Evolutionary conservation across 1,140 invertebrate species (phyloP), one percentile per base, ranked within the genome.

Genomic region (Aphelenchoides avenae): DNA sequence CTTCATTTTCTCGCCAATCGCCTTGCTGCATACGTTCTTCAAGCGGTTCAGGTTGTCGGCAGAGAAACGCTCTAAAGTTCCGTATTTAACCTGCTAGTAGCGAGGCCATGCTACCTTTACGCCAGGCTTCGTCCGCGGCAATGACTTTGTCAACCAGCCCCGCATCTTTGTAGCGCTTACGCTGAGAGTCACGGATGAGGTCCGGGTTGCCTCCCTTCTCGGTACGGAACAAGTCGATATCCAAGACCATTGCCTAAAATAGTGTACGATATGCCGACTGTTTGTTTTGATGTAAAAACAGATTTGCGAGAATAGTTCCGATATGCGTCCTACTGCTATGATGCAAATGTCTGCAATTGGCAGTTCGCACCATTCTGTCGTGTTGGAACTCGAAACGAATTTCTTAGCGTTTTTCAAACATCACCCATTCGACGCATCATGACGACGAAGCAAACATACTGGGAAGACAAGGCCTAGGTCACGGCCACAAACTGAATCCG

Each of bases 1-100:
- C 82, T 98, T 98, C 88, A 97, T 98, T 80, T 91, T 94, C 59
- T 93, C 89, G 5, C 94, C 94, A 67, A 97, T 91, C 57, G 86
- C 87, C 81, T 96, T 97, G 79, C 89, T 95, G 74, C 90, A 91
- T 0, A 89, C 77, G 83, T 98, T 98, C 79, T 95, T 97, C 41
- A 91, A 77, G 77, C 93, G 91, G 78, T 98, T 98, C 51, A 87
- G 86, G 70, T 89, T 86, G 78, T 98, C 93, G 4, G 87, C 20
- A 29, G 30, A 47, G 50, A 63, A 52, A 53, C 42, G 39, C 7
- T 42, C 50, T 60, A 26, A 50, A 71, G n/a, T n/a, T n/a, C n/a
- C n/a, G n/a, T n/a, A 40, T 51, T 40, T 9, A 26, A 26, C 44
- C 41, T 47, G 26, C 46, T 15, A 64, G 5, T 31, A 41, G 18